Evolutionary conservation across 2,888 invertebrate genomes (phyloP).

Genomic region (Dryobotodes eremita): DNA sequence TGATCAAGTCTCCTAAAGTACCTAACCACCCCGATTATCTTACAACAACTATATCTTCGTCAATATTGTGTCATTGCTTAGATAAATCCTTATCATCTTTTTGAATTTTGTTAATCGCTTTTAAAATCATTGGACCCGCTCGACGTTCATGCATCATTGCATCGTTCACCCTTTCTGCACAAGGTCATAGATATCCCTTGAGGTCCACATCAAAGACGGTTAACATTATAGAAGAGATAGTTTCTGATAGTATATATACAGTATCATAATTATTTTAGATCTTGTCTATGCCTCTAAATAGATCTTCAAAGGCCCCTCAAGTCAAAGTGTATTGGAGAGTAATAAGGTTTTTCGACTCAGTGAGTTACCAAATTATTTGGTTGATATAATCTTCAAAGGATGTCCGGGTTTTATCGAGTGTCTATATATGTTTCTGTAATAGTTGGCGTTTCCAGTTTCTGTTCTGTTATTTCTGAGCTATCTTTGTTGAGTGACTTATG

Average conservation of each 20-base stretch:
- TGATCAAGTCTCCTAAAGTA: neutral
- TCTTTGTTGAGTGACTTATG: conserved; percentile 9
- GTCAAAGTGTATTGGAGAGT: conserved; percentile 56
- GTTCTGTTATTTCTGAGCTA: conserved; percentile 1
- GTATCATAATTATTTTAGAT: conserved; percentile 22
- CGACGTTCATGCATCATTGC: neutral
- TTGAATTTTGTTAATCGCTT: conserved; percentile 7
- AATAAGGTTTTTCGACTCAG: conserved; percentile 61
- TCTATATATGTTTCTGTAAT: conserved; percentile 42
- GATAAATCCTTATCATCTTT: neutral
- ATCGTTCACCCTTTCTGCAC: neutral
- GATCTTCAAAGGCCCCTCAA: conserved; percentile 46
- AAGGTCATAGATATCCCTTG: conserved; percentile 6
- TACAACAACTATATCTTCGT: neutral
- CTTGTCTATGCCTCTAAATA: conserved; percentile 30
- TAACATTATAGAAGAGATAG: conserved; percentile 25
- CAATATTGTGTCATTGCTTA: neutral
- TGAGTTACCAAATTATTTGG: conserved; percentile 62
- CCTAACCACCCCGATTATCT: too few relatives aligned
- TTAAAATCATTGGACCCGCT: conserved; percentile 28
- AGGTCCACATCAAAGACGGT: conserved; percentile 41
- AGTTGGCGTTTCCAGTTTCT: conserved; percentile 24
- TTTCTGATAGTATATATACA: conserved; percentile 28
- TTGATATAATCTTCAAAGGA: conserved; percentile 62
- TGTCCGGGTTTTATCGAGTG: conserved; percentile 47